A percentile compares a stretch with the other conserved stretches of the same genome.
These are phyloP conservation scores for Heterochromis multidens DNA, from an alignment of 2,113 vertebrate species.

Conservation along the genomic window DNA sequence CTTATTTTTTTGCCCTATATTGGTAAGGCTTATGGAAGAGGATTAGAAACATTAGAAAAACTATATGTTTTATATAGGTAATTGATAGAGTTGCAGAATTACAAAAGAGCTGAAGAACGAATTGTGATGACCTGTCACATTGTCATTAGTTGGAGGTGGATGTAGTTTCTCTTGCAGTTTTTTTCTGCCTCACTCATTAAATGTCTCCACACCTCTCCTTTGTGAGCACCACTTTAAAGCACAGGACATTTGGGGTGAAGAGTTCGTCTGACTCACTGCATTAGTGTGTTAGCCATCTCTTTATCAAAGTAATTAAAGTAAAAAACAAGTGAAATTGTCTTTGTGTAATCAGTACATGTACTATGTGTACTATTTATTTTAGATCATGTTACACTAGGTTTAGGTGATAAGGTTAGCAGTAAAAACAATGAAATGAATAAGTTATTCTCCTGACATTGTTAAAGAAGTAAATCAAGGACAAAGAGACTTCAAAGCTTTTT, in stretches of 20 bases:
- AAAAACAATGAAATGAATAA: background rate
- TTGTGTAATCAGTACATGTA: background rate
- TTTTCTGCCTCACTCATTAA: conserved; percentile 12
- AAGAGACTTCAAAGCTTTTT: background rate
- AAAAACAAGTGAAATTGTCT: background rate
- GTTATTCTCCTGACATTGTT: background rate
- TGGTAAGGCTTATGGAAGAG: background rate
- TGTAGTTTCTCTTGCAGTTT: conserved; percentile 6
- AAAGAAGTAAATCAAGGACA: conserved; percentile 24
- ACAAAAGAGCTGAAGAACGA: background rate
- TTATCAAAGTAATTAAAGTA: background rate
- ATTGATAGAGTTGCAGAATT: background rate
- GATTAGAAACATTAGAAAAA: background rate
- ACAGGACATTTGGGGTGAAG: background rate
- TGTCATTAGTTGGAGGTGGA: background rate
- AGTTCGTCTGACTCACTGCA: background rate
- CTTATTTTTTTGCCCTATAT: background rate
- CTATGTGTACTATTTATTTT: background rate
- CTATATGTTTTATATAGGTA: background rate
- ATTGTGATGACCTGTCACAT: background rate
- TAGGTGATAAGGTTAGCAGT: background rate
- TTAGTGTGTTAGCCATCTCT: background rate
- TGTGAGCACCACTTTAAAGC: background rate
- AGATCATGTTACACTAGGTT: background rate
- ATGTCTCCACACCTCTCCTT: background rate